Conservation (phyloP, 2,113 vertebrate genomes). For the Piaya cayana region DNA sequence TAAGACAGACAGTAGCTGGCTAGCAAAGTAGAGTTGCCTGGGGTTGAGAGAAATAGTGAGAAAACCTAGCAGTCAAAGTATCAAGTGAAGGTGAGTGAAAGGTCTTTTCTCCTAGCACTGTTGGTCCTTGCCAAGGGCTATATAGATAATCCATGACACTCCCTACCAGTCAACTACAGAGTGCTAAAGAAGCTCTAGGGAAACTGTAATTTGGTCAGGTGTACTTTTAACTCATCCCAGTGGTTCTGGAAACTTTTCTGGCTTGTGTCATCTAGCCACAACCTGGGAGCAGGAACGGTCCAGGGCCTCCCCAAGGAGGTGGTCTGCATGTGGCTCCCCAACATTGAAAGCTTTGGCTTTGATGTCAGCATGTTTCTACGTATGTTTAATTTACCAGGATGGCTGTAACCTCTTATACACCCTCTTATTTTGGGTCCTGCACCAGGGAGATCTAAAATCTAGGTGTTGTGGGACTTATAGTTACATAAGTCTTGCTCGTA, state of each 20-base stretch:
- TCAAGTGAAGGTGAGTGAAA: fast-evolving
- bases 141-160: neutral
- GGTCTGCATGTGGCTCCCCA: neutral
- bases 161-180: neutral
- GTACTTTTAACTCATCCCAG: neutral
- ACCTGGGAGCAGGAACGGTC: neutral
- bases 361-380: neutral
- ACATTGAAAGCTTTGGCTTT: neutral
- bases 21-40: neutral
- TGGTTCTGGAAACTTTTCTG: neutral
- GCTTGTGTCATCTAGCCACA: neutral
- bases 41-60: neutral
- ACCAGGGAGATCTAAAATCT: neutral
- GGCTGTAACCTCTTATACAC: neutral
- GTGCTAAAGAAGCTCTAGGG: neutral
- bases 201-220: neutral
- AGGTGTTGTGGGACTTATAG: neutral
- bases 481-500: neutral
- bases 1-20: neutral
- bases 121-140: neutral
- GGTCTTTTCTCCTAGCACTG: neutral
- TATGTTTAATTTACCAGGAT: neutral
- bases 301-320: neutral
- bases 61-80: neutral
- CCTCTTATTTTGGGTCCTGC: neutral